Percentiles rank a stretch among this genome's conserved stretches.
These are phyloP conservation scores for Eugnorisma glareosa DNA, from an alignment of 2,888 invertebrate genomes.

Conservation along the genomic window DNA sequence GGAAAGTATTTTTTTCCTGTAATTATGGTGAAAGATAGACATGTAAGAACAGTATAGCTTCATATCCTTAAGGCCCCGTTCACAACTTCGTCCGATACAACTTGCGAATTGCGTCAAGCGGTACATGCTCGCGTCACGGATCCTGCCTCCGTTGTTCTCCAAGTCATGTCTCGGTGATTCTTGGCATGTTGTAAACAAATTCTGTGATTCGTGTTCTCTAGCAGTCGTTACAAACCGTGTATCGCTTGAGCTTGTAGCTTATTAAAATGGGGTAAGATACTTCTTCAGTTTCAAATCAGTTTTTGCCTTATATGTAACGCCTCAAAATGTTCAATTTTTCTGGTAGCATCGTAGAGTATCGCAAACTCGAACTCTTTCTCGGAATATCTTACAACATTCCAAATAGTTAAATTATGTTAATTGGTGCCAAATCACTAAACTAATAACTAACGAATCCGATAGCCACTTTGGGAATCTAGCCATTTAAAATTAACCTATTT, in stretches of 20 bases:
- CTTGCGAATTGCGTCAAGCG: neutral
- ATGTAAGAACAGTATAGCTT: neutral
- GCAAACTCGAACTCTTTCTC: neutral
- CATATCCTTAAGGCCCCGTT: neutral
- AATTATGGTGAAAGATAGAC: neutral
- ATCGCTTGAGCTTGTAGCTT: neutral
- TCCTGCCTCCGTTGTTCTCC: neutral
- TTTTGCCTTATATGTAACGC: neutral
- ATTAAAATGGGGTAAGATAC: neutral
- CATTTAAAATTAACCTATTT: neutral
- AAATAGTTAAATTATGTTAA: neutral
- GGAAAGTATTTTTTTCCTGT: too few species aligned
- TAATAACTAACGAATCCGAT: neutral
- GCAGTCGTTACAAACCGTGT: neutral
- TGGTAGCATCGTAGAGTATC: too few species aligned
- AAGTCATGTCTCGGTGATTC: neutral
- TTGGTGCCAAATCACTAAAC: neutral
- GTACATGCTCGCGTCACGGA: neutral
- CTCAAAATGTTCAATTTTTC: neutral
- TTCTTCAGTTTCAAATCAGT: neutral
- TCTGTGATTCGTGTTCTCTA: neutral
- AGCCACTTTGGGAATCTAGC: neutral
- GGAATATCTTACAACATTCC: neutral
- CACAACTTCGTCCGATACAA: neutral
- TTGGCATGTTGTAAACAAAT: neutral